Evolutionary conservation across 2,888 invertebrate species (phyloP).

Genomic region (Rhagonycha fulva): DNA sequence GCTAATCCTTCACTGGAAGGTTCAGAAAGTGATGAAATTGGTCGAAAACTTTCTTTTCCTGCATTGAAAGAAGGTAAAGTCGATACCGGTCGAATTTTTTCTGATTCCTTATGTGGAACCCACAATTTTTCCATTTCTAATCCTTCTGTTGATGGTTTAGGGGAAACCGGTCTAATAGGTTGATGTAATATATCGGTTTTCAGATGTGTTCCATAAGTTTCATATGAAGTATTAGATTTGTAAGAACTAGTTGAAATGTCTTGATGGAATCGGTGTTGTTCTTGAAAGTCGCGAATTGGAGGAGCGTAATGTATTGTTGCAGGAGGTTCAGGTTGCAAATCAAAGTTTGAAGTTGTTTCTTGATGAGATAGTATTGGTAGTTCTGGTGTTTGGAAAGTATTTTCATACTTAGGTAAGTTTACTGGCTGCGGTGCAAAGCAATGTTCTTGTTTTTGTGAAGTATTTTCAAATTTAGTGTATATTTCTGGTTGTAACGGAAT

Average conservation of each 20-base stretch:
- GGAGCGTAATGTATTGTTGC: slow-evolving; percentile 70
- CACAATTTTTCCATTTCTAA: slow-evolving; percentile 71
- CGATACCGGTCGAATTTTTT: slow-evolving; percentile 40
- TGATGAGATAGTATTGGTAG: background rate
- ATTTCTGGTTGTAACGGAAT: slow-evolving; percentile 50
- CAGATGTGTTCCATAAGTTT: background rate
- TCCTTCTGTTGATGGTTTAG: slow-evolving; percentile 66
- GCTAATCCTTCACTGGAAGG: slow-evolving; percentile 59
- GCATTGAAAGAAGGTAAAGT: slow-evolving; percentile 27
- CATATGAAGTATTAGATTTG: background rate
- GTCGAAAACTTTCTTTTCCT: slow-evolving; percentile 32
- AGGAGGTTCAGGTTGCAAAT: slow-evolving; percentile 69
- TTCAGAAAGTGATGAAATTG: slow-evolving; percentile 52
- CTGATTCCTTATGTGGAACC: slow-evolving; percentile 53
- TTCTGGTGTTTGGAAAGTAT: background rate
- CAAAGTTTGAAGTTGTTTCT: slow-evolving; percentile 55
- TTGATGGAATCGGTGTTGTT: background rate
- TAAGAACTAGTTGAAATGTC: background rate
- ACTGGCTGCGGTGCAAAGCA: slow-evolving; percentile 11
- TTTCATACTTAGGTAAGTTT: background rate
- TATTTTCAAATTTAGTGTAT: slow-evolving; percentile 54
- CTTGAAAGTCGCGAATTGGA: slow-evolving; percentile 41
- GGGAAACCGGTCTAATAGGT: slow-evolving; percentile 51
- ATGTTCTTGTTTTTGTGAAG: slow-evolving; percentile 44
- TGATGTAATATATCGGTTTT: background rate